Conservation (phyloP, 2,113 vertebrate species). For the Caranx ignobilis region DNA sequence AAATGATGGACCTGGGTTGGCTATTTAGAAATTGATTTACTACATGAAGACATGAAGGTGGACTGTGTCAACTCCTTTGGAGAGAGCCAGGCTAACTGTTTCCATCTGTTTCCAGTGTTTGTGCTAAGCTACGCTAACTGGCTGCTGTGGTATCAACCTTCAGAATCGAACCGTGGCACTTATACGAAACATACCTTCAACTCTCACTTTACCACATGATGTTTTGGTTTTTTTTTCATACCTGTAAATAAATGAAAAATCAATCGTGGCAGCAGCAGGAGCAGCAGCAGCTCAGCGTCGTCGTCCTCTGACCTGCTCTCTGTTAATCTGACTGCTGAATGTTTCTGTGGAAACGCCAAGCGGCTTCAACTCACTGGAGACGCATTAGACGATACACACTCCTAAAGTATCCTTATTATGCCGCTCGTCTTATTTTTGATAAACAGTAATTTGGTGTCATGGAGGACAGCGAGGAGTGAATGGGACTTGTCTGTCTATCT, state of each 20-base stretch:
- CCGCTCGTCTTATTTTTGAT: slow-evolving; percentile 75
- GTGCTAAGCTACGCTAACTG: slow-evolving; percentile 18
- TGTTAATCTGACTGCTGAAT: slow-evolving; percentile 54
- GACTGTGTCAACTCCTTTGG: neutral
- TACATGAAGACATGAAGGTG: neutral
- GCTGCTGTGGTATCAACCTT: neutral
- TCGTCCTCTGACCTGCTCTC: slow-evolving; percentile 48
- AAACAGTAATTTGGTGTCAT: slow-evolving; percentile 81
- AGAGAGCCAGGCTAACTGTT: neutral
- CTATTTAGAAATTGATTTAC: no score
- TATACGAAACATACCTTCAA: neutral
- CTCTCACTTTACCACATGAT: neutral
- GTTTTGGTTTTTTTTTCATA: neutral
- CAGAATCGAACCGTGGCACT: neutral
- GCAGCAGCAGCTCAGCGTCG: neutral
- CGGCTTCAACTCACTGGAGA: slow-evolving; percentile 36
- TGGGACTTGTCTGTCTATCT: slow-evolving; percentile 74
- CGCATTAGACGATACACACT: slow-evolving; percentile 56
- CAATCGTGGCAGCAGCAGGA: neutral
- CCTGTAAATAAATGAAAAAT: slow-evolving; percentile 28
- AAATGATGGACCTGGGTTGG: no score
- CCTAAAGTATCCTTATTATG: slow-evolving; percentile 64
- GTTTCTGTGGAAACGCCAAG: slow-evolving; percentile 37
- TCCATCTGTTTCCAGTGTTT: neutral
- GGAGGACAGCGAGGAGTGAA: slow-evolving; percentile 73